Percentiles rank a stretch among this genome's conserved stretches.
These are phyloP conservation scores for Centroberyx gerrardi DNA, from an alignment of 2,797 vertebrate species.

Conservation along the genomic window DNA sequence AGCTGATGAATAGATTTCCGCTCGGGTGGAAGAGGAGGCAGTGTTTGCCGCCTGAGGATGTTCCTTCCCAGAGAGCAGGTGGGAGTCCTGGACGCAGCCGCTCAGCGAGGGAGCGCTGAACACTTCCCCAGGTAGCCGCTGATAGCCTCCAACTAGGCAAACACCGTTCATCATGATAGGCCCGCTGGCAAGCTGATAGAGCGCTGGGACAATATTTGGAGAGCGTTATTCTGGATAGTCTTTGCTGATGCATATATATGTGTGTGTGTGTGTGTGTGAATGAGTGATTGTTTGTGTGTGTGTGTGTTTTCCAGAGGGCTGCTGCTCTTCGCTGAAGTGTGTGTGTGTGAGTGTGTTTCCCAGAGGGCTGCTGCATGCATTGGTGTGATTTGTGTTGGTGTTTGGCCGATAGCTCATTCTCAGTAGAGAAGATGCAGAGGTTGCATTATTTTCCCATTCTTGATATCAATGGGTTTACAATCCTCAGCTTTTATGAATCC, in stretches of 20 bases:
- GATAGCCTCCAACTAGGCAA: conserved; percentile 69
- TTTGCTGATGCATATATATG: conserved; percentile 23
- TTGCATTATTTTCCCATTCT: background rate
- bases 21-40: conserved; percentile 48
- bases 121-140: conserved; percentile 70
- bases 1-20: conserved; percentile 78
- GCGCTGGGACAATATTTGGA: conserved; percentile 73
- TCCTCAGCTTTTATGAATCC: background rate
- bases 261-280: conserved; percentile 12
- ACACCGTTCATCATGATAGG: conserved; percentile 74
- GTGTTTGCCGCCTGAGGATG: conserved; percentile 65
- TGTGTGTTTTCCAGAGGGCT: conserved; percentile 19
- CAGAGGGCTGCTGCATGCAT: conserved; percentile 20
- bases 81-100: conserved; percentile 55
- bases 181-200: conserved; percentile 66
- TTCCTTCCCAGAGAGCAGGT: conserved; percentile 69
- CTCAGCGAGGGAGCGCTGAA: conserved; percentile 42
- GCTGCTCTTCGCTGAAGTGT: conserved; percentile 4
- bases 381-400: conserved; percentile 31
- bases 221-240: conserved; percentile 57
- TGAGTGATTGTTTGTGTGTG: background rate
- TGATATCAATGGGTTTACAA: background rate
- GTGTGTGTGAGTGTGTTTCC: conserved; percentile 21
- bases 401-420: conserved; percentile 10
- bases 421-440: conserved; percentile 14